Conservation (phyloP, 1,140 invertebrate genomes). For the Drosophila sulfurigaster region DNA sequence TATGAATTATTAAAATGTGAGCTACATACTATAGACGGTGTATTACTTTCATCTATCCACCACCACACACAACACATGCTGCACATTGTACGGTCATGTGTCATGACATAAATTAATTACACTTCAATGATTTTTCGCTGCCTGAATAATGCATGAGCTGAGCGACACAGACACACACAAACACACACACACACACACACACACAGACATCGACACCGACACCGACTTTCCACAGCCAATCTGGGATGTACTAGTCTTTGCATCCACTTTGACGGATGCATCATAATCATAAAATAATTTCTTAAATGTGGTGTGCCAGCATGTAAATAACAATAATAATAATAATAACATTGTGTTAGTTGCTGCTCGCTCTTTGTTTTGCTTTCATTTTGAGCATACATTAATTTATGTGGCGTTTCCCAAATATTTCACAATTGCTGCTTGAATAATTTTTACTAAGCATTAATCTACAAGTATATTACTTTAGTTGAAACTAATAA, state of each 20-base stretch:
- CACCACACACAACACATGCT: constrained; percentile 18
- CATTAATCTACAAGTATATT: too few relatives aligned
- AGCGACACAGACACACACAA: too few relatives aligned
- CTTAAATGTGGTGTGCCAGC: constrained; percentile 15
- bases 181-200: too few relatives aligned
- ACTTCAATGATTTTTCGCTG: constrained; percentile 69
- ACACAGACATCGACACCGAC: too few relatives aligned
- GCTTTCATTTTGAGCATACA: too few relatives aligned
- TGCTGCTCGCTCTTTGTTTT: background rate
- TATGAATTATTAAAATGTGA: constrained; percentile 76
- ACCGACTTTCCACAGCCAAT: too few relatives aligned
- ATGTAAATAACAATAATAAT: constrained; percentile 5
- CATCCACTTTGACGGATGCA: background rate
- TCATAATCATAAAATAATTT: constrained; percentile 27
- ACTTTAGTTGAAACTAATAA: too few relatives aligned
- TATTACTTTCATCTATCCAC: constrained; percentile 57
- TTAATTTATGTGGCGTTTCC: too few relatives aligned
- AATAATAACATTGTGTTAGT: constrained; percentile 1
- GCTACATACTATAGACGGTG: background rate
- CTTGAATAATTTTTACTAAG: too few relatives aligned
- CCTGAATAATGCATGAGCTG: constrained; percentile 67
- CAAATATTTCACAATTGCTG: too few relatives aligned
- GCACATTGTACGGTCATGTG: constrained; percentile 24
- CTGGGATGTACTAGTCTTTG: too few relatives aligned
- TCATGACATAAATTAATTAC: constrained; percentile 72